Conservation (phyloP, 2,888 invertebrate species). For the Rhopalosiphum nymphaeae region DNA sequence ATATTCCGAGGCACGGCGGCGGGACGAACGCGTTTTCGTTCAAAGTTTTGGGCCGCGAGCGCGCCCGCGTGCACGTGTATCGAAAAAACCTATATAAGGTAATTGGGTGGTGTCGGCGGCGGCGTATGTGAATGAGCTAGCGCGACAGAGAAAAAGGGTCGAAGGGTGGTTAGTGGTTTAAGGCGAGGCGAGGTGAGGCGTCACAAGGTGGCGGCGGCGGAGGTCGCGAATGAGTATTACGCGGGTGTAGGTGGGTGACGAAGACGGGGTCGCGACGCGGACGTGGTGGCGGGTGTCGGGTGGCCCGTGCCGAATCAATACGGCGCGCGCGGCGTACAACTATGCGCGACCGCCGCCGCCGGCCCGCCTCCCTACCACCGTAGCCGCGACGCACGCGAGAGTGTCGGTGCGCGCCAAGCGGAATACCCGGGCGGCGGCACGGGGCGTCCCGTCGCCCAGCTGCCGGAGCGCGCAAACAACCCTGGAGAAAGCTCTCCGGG, state of each 20-base stretch:
- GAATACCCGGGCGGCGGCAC: constrained; percentile 30
- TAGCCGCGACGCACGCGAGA: constrained; percentile 6
- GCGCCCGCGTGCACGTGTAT: constrained; percentile 26
- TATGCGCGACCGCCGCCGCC: background rate
- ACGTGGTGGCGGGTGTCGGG: background rate
- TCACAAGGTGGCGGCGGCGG: constrained; percentile 29
- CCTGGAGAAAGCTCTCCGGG: constrained; percentile 64
- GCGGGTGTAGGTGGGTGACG: background rate
- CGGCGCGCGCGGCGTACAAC: constrained; percentile 38
- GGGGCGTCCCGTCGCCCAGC: constrained; percentile 58
- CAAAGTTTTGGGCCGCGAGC: constrained; percentile 11
- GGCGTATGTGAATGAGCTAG: constrained; percentile 29
- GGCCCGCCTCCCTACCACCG: constrained; percentile 11
- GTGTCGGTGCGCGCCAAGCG: constrained; percentile 57
- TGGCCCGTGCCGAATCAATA: constrained; percentile 51
- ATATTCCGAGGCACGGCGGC: background rate
- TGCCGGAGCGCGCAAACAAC: constrained; percentile 65
- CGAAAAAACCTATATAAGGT: constrained; percentile 58
- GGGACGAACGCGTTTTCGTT: background rate
- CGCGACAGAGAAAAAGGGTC: background rate
- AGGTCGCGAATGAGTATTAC: background rate
- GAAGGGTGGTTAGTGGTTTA: constrained; percentile 18
- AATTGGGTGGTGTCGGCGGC: constrained; percentile 52
- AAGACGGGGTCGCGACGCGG: constrained; percentile 4
- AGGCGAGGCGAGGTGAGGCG: constrained; percentile 9